A percentile compares a stretch with the other conserved stretches of the same genome.
Evolutionary conservation across 2,113 vertebrate species (phyloP).

Genomic region (Eretmochelys imbricata): DNA sequence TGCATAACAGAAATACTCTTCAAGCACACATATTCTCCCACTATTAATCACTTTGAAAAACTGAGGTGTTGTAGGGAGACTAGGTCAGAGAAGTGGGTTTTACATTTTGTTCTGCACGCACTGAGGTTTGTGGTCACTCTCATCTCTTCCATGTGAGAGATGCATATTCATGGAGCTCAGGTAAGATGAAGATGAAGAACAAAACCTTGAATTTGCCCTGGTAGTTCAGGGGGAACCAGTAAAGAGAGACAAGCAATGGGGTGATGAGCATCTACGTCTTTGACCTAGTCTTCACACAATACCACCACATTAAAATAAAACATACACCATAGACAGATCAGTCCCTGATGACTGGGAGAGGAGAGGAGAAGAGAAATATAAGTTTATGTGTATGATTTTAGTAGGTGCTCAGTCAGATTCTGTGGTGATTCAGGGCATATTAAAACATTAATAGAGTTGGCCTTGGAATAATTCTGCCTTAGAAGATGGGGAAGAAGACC

Average conservation of each 20-base stretch:
- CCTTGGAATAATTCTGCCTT: not conserved
- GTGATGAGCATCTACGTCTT: not conserved
- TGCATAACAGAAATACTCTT: not conserved
- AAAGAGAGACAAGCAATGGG: not conserved
- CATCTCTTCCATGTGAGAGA: not conserved
- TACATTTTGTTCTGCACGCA: not conserved
- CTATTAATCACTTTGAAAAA: not conserved
- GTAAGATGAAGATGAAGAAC: not conserved
- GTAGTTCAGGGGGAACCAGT: not conserved
- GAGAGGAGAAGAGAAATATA: slow-evolving; percentile 39
- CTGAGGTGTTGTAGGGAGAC: not conserved
- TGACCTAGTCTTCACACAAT: not conserved
- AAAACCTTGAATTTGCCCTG: not conserved
- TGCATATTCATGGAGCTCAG: not conserved
- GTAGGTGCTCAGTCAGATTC: not conserved
- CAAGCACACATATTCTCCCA: not conserved
- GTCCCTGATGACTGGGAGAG: slow-evolving; percentile 20
- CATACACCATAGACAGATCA: slow-evolving; percentile 17
- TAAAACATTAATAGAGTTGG: not conserved
- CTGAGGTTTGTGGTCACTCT: fast-evolving
- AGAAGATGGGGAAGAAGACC: not conserved
- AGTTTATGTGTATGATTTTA: not conserved
- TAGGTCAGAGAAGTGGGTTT: not conserved
- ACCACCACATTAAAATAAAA: slow-evolving; percentile 32
- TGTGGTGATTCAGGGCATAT: not conserved